These are phyloP conservation scores for Linyphia triangularis DNA, from an alignment of 2,888 invertebrate genomes.

Conservation along the genomic window DNA sequence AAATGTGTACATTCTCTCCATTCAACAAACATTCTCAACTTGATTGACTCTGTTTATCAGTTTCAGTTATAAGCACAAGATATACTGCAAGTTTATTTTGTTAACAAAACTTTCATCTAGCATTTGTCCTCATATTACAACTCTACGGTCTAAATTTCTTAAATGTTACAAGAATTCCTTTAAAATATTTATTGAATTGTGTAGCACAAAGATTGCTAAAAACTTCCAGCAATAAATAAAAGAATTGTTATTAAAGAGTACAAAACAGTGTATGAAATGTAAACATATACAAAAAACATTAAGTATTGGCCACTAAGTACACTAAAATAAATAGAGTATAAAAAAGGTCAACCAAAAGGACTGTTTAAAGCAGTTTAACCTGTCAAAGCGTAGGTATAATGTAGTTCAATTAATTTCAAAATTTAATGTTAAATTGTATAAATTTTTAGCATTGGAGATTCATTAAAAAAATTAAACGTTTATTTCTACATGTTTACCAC, in stretches of 20 bases:
- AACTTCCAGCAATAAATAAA: conserved; percentile 8
- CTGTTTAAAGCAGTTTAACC: too few relatives aligned
- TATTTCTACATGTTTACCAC: too few relatives aligned
- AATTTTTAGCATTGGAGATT: too few relatives aligned
- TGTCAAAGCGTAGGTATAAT: too few relatives aligned
- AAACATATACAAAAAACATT: conserved; percentile 31
- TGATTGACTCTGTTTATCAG: background rate
- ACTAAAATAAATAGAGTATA: conserved; percentile 52
- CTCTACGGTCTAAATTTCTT: too few relatives aligned
- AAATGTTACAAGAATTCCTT: background rate
- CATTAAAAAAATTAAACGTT: too few relatives aligned
- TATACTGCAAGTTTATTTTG: background rate
- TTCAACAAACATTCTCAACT: conserved; percentile 1
- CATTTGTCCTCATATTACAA: background rate
- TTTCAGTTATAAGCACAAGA: background rate
- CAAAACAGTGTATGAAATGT: conserved; percentile 19
- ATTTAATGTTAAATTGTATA: too few relatives aligned
- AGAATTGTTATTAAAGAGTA: background rate
- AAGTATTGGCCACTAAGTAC: conserved; percentile 57
- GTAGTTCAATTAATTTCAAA: too few relatives aligned
- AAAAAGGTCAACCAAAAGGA: too few relatives aligned
- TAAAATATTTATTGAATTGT: background rate
- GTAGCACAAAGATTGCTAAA: background rate
- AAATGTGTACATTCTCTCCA: background rate
- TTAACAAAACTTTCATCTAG: background rate